phyloP scores from a whole-genome alignment of 2,113 vertebrate genomes.

The Pedetes capensis region DNA sequence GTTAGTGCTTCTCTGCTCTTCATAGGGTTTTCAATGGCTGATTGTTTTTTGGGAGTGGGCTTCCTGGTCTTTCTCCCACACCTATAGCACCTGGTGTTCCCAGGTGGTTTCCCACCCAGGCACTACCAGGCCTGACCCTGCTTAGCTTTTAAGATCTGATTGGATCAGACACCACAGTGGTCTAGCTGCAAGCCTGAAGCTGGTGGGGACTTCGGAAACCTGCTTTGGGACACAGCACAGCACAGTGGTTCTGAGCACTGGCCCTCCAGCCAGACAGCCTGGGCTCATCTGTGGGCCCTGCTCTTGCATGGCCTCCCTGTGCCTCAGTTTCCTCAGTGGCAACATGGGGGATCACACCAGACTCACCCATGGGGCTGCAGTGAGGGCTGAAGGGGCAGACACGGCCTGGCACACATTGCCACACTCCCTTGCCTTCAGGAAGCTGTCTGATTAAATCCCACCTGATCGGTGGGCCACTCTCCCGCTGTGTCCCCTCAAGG shows the following conservation, averaged over 20 bases:
- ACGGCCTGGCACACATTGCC: background rate
- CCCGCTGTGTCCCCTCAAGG: background rate
- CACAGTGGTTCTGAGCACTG: too few species aligned
- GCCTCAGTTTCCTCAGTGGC: background rate
- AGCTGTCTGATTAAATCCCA: background rate
- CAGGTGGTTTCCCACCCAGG: too few species aligned
- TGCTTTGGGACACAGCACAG: background rate
- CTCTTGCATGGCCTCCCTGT: background rate
- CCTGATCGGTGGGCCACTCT: background rate
- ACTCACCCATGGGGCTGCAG: background rate
- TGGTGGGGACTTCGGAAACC: background rate
- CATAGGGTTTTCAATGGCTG: too few species aligned
- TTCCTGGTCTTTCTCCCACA: too few species aligned
- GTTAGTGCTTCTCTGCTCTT: too few species aligned
- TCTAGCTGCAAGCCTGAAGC: too few species aligned
- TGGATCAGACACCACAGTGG: too few species aligned
- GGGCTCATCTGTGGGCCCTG: fast-evolving
- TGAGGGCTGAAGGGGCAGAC: background rate
- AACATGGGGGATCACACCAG: background rate
- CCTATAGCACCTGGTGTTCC: too few species aligned
- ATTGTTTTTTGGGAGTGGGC: too few species aligned
- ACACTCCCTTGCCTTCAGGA: background rate
- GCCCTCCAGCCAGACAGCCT: background rate
- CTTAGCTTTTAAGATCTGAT: too few species aligned
- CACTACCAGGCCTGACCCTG: too few species aligned